phyloP scores from a whole-genome alignment of 2,888 invertebrate genomes.

The Ligdia adustata region DNA sequence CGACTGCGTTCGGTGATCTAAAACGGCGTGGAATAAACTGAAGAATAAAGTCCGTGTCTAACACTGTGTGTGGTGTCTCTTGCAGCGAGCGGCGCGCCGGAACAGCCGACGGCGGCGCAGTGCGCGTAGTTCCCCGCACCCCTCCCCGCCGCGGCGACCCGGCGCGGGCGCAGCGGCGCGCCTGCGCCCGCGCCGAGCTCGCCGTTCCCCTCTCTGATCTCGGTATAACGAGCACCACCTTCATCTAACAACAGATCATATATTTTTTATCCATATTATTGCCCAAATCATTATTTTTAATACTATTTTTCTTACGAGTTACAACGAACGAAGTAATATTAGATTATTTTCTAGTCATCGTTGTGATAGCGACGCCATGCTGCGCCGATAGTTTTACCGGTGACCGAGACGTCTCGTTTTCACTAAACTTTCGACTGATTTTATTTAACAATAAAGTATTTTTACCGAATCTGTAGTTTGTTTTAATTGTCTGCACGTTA shows the following conservation, averaged over 20 bases:
- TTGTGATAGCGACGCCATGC: conserved; percentile 64
- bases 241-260: conserved; percentile 71
- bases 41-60: conserved; percentile 78
- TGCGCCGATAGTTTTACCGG: conserved; percentile 52
- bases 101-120: conserved; percentile 84
- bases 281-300: conserved; percentile 59
- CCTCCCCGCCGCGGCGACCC: conserved; percentile 44
- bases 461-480: conserved; percentile 70
- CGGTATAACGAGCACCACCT: conserved; percentile 75
- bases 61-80: conserved; percentile 84
- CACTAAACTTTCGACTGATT: conserved; percentile 82
- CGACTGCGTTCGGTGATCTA: conserved; percentile 51
- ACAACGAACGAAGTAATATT: conserved; percentile 61
- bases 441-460: conserved; percentile 79
- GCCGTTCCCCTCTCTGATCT: conserved; percentile 76
- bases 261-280: conserved; percentile 67
- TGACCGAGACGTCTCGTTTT: conserved; percentile 74
- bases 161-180: conserved; percentile 49
- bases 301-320: conserved; percentile 53
- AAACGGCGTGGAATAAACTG: conserved; percentile 51
- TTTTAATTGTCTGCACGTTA: conserved; percentile 76
- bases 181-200: conserved; percentile 57
- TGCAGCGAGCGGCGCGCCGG: conserved; percentile 82
- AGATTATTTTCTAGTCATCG: conserved; percentile 65
- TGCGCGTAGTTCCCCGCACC: conserved; percentile 75